Conservation (phyloP, 2,797 vertebrate genomes). For the Halcyon smyrnensis region DNA sequence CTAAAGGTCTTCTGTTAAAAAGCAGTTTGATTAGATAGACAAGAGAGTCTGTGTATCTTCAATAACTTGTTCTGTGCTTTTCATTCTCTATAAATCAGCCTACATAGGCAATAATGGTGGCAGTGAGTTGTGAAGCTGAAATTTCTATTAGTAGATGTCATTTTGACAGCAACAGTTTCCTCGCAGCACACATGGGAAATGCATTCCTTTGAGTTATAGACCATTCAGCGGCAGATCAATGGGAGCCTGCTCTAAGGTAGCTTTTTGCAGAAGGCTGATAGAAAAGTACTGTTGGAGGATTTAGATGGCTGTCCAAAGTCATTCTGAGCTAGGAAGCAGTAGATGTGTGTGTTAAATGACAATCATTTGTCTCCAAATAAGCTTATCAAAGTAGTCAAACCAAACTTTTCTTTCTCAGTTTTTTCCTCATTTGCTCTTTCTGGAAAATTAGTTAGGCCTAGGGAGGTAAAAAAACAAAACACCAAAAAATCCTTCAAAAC, state of each 20-base stretch:
- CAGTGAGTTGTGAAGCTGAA: neutral
- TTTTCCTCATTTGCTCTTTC: neutral
- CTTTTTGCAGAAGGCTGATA: neutral
- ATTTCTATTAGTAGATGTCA: neutral
- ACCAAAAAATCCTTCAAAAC: neutral
- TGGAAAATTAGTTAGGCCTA: neutral
- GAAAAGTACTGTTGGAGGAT: neutral
- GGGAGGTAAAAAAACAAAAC: neutral
- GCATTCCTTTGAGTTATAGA: neutral
- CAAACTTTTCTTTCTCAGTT: neutral
- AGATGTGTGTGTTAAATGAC: neutral
- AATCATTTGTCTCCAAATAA: neutral
- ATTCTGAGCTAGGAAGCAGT: neutral
- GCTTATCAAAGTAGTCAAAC: neutral
- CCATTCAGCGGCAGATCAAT: neutral
- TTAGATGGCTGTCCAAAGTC: neutral
- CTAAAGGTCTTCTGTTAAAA: neutral
- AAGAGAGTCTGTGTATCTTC: neutral
- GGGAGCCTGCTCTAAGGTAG: neutral
- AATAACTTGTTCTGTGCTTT: neutral
- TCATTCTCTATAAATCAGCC: neutral
- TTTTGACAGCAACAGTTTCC: slow-evolving; percentile 4
- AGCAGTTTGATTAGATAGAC: neutral
- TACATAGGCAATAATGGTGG: neutral
- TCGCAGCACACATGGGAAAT: neutral